Base-by-base conservation (phyloP, 2,797 vertebrate genomes). In the Enteromius trimaculatus region DNA sequence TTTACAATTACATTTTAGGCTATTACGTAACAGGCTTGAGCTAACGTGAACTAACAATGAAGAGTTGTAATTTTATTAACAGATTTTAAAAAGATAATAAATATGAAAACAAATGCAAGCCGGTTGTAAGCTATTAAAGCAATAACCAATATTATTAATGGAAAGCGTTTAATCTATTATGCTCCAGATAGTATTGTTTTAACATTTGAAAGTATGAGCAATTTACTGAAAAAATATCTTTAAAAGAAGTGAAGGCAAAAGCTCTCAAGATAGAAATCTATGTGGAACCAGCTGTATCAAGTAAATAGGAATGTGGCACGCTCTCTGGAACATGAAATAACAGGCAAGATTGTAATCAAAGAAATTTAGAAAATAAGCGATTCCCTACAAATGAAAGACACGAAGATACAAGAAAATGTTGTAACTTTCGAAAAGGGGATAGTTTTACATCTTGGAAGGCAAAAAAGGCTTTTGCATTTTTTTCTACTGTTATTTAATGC, bases 211-310 rank as follows among this genome's bases (percentile, higher is more conserved):
- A 21, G 65, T 26, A 39, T 14, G 17, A 80, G 3, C 31, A 6
- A 55, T 74, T 42, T 39, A 37, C 34, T 31, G 34, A 68, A 70
- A 79, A 65, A 51, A 37, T 39, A n/a, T 34, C 4, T 53, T 47
- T 23, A 16, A 66, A 16, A 58, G 16, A 70, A 66, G 21, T 79
- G 23, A 3, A 55, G 34, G 14, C 37, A 80, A 55, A 79, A 68
- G 3, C 47, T 53, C 19, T 55, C 53, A 77, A 70, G 66, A 79
- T 79, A 68, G 7, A 68, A 39, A 79, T 79, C 62, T 78, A 19
- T 79, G 78, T 51, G 31, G 49, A 70, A 70, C 51, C 49, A 70
- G 79, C n/a, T 68, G 14, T 80, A 26, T 80, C 64, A n/a, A 44
- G 53, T 55, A 37, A 55, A 31, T 55, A 75, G 51, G 51, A 75